Evolutionary conservation across 2,797 vertebrate genomes (phyloP), one percentile per base, ranked within the genome.

Genomic region (Schizothorax lantsangensis): DNA sequence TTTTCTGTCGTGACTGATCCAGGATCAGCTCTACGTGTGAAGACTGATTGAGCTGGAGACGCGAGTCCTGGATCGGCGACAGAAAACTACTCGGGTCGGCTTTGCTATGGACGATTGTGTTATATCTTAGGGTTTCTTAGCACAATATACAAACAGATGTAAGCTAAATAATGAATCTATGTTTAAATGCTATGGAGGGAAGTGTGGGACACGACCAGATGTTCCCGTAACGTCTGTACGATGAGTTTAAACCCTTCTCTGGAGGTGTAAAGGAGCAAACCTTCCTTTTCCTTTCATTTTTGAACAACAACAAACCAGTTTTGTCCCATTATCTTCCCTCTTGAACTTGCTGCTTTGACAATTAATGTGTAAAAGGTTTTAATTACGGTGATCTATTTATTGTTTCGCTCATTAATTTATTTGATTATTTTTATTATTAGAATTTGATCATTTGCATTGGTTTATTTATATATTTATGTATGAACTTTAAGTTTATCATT

Each of bases 331-430:
- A 82, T 86, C 80, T 83, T 87, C 80, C 87, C 84, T 92, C 89
- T 87, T 87, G 75, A 89, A 92, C 84, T 88, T 90, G 90, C 91
- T 92, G 92, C 91, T 92, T 91, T 91, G 88, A 92, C 89, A 90
- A 91, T 92, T 91, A 88, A 87, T 90, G 84, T 91, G 89, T 89
- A 88, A 87, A 90, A 85, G 80, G 79, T 81, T 90, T 88, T 83
- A 77, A 88, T 85, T 82, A 87, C 84, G 68, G 69, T 83, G 87
- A 88, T 90, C 33, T 90, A 91, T 89, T 90, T 91, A 90, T 91
- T 86, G 15, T 66, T 81, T 86, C 6, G 9, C 30, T 49, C 88
- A 87, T 90, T 89, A 71, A 88, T 87, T 85, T 90, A 88, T 88
- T 89, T 57, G 7, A 59, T 69, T 52, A 6, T 64, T 86, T 80